Evolutionary conservation across 2,888 invertebrate species (phyloP), one percentile per base, ranked within the genome.

Genomic region (Piscicola geometra): DNA sequence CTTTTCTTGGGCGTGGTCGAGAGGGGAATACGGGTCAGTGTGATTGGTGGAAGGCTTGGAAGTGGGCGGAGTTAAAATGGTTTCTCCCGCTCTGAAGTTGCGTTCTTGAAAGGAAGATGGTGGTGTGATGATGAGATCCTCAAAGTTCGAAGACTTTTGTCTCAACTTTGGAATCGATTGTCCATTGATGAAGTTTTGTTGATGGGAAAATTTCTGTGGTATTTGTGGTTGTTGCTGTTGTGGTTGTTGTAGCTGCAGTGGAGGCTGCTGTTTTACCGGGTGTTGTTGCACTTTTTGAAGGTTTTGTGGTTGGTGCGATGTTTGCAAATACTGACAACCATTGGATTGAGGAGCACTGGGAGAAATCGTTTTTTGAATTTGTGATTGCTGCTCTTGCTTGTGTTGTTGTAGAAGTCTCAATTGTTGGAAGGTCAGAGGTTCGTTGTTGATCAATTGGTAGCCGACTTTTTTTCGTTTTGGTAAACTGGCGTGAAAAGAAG

Each of bases 401-500:
- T 56, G 60, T 56, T 56, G 21, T 56, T 56, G 60, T 56, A 18
- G 21, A 18, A 25, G n/a, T 18, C n/a, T 18, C 12, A 56, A 21
- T 56, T 56, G 60, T 56, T 56, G 60, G 25, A 56, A 56, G 60
- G 9, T 56, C 12, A 56, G 3, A 15, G 60, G 60, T 56, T 56
- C 60, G 9, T 56, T 56, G 60, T 56, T 56, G 60, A 56, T 5
- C 25, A 56, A 5, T n/a, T 56, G 60, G n/a, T 56, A 56, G 3
- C 60, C 60, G 5, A 21, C n/a, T n/a, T 56, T 56, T 56, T 56
- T 56, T 5, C 60, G 60, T n/a, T 56, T 56, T 56, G 60, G 60
- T 21, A 56, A 56, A 21, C 60, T 56, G 21, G 60, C 60, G 25
- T 56, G 60, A 25, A 25, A 56, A n/a, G 60, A 56, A 21, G 60